Evolutionary conservation across 2,888 invertebrate genomes (phyloP).

Genomic region (Orthosia cruda): DNA sequence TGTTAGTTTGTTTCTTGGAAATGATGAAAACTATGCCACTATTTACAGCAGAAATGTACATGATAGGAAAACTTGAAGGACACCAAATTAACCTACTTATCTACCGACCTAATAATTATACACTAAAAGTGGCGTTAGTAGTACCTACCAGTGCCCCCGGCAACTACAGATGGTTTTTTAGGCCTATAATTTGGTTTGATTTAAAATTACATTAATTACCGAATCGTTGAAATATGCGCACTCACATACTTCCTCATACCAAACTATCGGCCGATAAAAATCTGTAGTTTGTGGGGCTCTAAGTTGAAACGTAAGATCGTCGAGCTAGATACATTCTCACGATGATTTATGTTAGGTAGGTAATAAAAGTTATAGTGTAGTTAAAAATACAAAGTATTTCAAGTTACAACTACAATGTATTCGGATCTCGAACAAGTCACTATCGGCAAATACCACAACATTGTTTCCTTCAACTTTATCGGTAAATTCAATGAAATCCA

Average conservation of each 20-base stretch:
- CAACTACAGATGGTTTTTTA: no score
- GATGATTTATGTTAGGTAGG: background rate
- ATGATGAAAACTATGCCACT: slow-evolving; percentile 7
- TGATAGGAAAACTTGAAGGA: slow-evolving; percentile 9
- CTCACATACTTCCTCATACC: no score
- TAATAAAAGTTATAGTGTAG: background rate
- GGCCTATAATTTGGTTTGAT: no score
- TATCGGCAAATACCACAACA: slow-evolving; percentile 20
- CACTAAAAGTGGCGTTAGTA: background rate
- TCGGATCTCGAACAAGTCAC: background rate
- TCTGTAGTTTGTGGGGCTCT: no score
- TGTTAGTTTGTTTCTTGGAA: background rate
- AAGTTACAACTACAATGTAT: slow-evolving; percentile 18
- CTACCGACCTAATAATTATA: background rate
- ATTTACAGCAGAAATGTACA: background rate
- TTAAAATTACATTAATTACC: no score
- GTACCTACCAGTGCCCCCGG: background rate
- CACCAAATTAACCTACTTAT: slow-evolving; percentile 5
- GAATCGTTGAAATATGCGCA: no score
- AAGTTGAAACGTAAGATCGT: no score
- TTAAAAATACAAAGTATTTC: background rate
- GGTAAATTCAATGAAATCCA: background rate
- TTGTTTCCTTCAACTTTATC: background rate
- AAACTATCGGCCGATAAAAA: no score
- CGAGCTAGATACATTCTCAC: background rate